Conservation (phyloP, 2,888 invertebrate species). For the Leptinotarsa rubiginosa region DNA sequence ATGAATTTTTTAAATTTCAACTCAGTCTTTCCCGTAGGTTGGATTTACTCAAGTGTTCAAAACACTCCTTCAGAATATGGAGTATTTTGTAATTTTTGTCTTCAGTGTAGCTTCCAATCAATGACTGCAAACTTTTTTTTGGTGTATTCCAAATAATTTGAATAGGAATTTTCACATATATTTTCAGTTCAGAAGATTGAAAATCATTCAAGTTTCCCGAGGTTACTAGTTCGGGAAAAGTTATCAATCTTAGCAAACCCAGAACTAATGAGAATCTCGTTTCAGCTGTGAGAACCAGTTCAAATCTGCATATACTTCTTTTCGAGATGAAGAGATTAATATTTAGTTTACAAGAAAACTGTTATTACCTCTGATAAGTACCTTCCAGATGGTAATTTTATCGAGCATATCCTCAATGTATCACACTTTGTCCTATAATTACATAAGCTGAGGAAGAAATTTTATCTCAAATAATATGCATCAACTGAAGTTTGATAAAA, state of each 20-base stretch:
- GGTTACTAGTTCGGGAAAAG: not conserved
- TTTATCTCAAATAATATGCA: conserved; percentile 27
- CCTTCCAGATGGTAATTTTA: conserved; percentile 27
- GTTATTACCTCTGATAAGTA: conserved; percentile 30
- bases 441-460: conserved; percentile 17
- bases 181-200: not conserved
- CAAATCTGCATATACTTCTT: conserved; percentile 33
- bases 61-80: too few species aligned
- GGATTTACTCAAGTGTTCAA: too few species aligned
- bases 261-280: conserved; percentile 19
- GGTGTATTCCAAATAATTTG: too few species aligned
- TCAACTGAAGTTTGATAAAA: conserved; percentile 14
- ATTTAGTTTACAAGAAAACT: conserved; percentile 31
- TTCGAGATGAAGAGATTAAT: conserved; percentile 35
- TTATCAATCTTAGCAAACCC: conserved; percentile 6
- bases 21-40: too few species aligned
- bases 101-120: too few species aligned
- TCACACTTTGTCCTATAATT: conserved; percentile 31
- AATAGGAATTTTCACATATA: not conserved
- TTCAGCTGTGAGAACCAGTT: conserved; percentile 30
- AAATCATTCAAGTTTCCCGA: not conserved
- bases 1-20: too few species aligned
- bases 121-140: too few species aligned
- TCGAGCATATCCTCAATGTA: conserved; percentile 26
- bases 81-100: too few species aligned